These are phyloP conservation scores for Dendronephthya gigantea DNA, from an alignment of 64 coral and sea anemone genomes.

Conservation along the genomic window DNA sequence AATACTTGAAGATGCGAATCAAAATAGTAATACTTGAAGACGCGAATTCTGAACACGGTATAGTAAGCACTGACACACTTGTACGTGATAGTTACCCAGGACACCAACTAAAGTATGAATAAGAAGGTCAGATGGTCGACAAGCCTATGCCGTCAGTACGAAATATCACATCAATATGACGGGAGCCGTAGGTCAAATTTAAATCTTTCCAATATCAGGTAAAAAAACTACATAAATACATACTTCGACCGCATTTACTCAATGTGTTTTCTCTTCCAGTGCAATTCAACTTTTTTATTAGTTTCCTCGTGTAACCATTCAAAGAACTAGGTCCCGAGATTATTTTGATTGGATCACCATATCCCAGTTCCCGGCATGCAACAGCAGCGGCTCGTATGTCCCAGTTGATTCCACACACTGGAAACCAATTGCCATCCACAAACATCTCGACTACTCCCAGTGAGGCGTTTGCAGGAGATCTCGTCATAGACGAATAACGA, in stretches of 20 bases:
- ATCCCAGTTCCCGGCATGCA: background rate
- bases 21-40: constrained; percentile 98
- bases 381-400: background rate
- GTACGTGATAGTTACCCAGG: constrained; percentile 78
- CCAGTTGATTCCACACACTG: background rate
- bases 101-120: constrained; percentile 84
- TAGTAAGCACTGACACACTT: constrained; percentile 96
- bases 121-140: too few species aligned
- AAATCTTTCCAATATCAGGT: too few species aligned
- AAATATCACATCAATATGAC: too few species aligned
- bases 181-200: too few species aligned
- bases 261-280: background rate
- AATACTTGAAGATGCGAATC: constrained; percentile 81
- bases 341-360: background rate
- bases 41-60: constrained; percentile 90
- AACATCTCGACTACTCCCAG: background rate
- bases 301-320: background rate
- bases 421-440: background rate
- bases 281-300: background rate
- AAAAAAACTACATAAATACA: background rate
- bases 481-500: background rate
- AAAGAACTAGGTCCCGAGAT: background rate
- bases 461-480: too few species aligned
- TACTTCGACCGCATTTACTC: background rate
- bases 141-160: too few species aligned